Base-by-base conservation (phyloP, 1,140 invertebrate species). In the Sarcophaga peregrina region DNA sequence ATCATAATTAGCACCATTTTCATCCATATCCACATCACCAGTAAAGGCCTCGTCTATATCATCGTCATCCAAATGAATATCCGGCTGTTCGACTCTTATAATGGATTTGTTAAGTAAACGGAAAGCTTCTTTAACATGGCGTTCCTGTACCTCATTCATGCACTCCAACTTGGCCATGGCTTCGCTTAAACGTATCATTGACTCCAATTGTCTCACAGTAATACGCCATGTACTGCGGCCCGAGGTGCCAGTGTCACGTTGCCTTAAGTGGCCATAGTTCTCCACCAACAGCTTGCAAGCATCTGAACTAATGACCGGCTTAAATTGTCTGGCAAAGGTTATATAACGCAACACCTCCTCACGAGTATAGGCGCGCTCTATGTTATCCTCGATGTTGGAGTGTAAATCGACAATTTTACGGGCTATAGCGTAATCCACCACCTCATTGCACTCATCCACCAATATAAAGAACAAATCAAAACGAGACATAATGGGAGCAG, bases 401-500 rank as follows among this genome's bases (percentile, higher is more conserved):
- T 99, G 98, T 48, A 99, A 91, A 89, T 99, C 97, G 0, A 99
- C 95, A 85, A 99, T 99, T 89, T 97, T 96, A 81, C 96, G 93
- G 0, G 98, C 98, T 84, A 99, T 99, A 0, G 97, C 97, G 90
- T 98, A 98, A 91, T 99, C 98, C 3, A 96, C 94, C 83, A 97
- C 94, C 91, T 98, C 97, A 90, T 97, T 98, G 86, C 96, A 96
- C 89, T 99, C 97, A 91, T 99, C 98, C 6, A 99, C 95, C 0
- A 99, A 92, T 86, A 99, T 97, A 91, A 99, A 99, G 91, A 99
- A 99, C 0, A 99, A 91, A 92, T 99, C 99, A 91, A 99, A 99
- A 88, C 99, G 93, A 0, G 98, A 99, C 98, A 99, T 99, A 86
- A 99, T 99, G 0, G 99, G 98, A 0, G 98, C 98, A 0, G 96